phyloP scores from a whole-genome alignment of 2,113 vertebrate species.

The Rhinolophus sinicus region DNA sequence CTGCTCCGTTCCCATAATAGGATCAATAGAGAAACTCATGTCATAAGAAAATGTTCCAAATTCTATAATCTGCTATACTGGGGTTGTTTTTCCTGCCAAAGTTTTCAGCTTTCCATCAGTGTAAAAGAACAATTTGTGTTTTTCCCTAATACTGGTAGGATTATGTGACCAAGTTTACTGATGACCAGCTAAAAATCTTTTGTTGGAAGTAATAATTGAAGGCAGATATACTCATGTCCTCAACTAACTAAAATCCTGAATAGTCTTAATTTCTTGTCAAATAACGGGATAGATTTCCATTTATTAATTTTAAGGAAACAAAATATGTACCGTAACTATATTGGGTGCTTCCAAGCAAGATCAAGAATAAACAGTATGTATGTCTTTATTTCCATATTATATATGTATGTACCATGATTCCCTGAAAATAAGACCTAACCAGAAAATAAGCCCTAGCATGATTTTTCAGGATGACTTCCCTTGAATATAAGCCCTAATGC shows the following conservation, averaged over 20 bases:
- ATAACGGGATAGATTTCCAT: not conserved
- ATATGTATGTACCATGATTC: too few relatives aligned
- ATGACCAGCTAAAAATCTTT: not conserved
- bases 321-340: not conserved
- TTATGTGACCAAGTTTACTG: conserved; percentile 28
- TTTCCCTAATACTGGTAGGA: not conserved
- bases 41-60: not conserved
- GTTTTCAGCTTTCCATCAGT: conserved; percentile 13
- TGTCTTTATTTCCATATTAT: not conserved
- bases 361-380: not conserved
- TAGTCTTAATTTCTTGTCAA: not conserved
- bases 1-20: conserved; percentile 32
- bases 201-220: not conserved
- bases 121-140: not conserved
- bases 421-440: too few relatives aligned
- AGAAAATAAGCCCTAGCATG: too few relatives aligned
- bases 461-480: too few relatives aligned
- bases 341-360: not conserved
- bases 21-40: not conserved
- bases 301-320: conserved; percentile 22
- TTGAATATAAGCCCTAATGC: too few relatives aligned
- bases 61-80: not conserved
- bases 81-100: not conserved
- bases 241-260: not conserved
- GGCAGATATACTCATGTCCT: not conserved